Conservation (phyloP, 2,797 vertebrate species). For the Petrocephalus sullivani region DNA sequence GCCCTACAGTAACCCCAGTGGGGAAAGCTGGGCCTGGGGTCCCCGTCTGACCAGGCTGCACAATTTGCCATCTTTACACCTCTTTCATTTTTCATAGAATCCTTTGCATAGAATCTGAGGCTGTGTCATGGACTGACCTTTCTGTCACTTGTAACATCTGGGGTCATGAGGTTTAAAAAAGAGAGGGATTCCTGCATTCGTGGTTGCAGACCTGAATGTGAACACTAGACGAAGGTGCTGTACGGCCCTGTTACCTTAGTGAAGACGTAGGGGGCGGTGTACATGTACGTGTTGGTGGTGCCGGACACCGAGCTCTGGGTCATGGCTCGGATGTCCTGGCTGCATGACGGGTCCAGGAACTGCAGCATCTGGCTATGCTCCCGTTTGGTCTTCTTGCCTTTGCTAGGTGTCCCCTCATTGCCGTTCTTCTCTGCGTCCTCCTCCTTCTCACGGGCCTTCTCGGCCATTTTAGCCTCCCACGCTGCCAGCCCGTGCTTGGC, state of each 20-base stretch:
- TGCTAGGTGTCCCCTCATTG: slow-evolving; percentile 80
- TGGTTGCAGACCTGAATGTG: slow-evolving; percentile 16
- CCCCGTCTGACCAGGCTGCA: slow-evolving; percentile 39
- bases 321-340: slow-evolving; percentile 83
- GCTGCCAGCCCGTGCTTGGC: slow-evolving; percentile 90
- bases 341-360: slow-evolving; percentile 69
- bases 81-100: neutral
- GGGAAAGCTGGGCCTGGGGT: slow-evolving; percentile 59
- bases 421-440: slow-evolving; percentile 86
- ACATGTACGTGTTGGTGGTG: slow-evolving; percentile 89
- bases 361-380: slow-evolving; percentile 76
- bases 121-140: neutral
- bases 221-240: slow-evolving; percentile 75
- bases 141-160: slow-evolving; percentile 47
- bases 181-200: neutral
- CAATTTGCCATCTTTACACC: slow-evolving; percentile 39
- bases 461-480: slow-evolving; percentile 98
- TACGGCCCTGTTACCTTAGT: slow-evolving; percentile 98
- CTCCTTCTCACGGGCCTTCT: slow-evolving; percentile 93
- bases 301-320: slow-evolving; percentile 76
- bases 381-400: slow-evolving; percentile 82
- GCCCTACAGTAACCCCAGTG: slow-evolving; percentile 58
- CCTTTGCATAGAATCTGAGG: slow-evolving; percentile 23
- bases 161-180: slow-evolving; percentile 45
- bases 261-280: slow-evolving; percentile 90